A percentile compares a stretch with the other conserved stretches of the same genome.
phyloP scores from a whole-genome alignment of 2,797 vertebrate genomes.

The Alfaro cultratus region DNA sequence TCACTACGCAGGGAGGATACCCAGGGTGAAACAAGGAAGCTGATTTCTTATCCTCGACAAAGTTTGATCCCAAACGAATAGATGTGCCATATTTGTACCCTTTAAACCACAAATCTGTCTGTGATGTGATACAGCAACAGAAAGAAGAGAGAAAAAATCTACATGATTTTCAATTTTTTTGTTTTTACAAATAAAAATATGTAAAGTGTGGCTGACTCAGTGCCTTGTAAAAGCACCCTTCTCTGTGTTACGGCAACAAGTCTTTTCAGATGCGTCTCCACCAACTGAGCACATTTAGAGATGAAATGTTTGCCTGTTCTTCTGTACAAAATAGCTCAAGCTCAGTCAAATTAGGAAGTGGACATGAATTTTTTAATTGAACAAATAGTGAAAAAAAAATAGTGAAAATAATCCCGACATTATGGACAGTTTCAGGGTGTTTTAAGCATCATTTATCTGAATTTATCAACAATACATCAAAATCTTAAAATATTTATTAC shows the following conservation, averaged over 20 bases:
- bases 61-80: constrained; percentile 1
- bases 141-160: background rate
- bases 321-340: background rate
- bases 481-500: no score
- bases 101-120: background rate
- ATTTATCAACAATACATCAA: no score
- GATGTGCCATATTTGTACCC: background rate
- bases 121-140: background rate
- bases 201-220: background rate
- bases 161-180: background rate
- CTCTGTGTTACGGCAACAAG: background rate
- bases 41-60: background rate
- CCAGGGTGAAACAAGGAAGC: background rate
- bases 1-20: background rate
- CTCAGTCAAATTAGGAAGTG: background rate
- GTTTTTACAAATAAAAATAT: background rate
- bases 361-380: background rate
- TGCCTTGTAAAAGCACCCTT: background rate
- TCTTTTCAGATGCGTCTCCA: background rate
- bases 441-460: no score
- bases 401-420: no score
- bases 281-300: background rate
- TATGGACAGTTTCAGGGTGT: no score
- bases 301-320: background rate
- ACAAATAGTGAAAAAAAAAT: no score